Evolutionary conservation across 2,113 vertebrate genomes (phyloP), one percentile per base, ranked within the genome.

Genomic region (Syrrhaptes paradoxus): DNA sequence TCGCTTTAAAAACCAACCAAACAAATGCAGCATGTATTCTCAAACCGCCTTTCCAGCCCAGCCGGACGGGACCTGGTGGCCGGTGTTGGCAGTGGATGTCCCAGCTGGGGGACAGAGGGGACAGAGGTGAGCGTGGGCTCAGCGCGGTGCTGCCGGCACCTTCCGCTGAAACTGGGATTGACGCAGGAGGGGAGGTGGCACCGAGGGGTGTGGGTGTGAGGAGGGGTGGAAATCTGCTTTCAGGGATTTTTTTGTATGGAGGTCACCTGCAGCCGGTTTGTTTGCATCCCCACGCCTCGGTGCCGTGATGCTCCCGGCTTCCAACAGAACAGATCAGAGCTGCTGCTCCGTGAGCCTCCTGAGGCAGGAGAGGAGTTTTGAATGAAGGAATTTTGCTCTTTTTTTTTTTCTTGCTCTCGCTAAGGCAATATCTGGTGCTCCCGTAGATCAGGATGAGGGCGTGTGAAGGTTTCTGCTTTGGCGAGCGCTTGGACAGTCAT

Each of bases 191-290:
- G 29, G 67, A 41, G 34, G 61, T 1, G 4, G 31, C 55, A 31
- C 12, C 0, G 25, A 25, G 48, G 10, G 48, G 9, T 36, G 25
- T 10, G 9, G 63, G 1, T 5, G 32, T 2, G 43, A 67, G 58
- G 52, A 72, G 36, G 18, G 22, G 25, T 4, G 29, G 54, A 19
- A 49, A 24, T 32, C 6, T 18, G 43, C 3, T 17, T 36, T 68
- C 14, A 1, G 26, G 1, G 0, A 6, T 61, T 45, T 45, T 57
- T 24, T 0, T 1, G 41, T 41, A 1, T 0, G 0, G 36, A 36
- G 17, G 6, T 9, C 51, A 25, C 22, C 11, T 0, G 0, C 10
- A 31, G 38, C 51, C 4, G 2, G 41, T 26, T 74, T 16, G 9
- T 20, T 54, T 4, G 0, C 31, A 4, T 25, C 52, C 62, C 11